Evolutionary conservation across 2,888 invertebrate genomes (phyloP).

Genomic region (Melikaiella ostensackeni): DNA sequence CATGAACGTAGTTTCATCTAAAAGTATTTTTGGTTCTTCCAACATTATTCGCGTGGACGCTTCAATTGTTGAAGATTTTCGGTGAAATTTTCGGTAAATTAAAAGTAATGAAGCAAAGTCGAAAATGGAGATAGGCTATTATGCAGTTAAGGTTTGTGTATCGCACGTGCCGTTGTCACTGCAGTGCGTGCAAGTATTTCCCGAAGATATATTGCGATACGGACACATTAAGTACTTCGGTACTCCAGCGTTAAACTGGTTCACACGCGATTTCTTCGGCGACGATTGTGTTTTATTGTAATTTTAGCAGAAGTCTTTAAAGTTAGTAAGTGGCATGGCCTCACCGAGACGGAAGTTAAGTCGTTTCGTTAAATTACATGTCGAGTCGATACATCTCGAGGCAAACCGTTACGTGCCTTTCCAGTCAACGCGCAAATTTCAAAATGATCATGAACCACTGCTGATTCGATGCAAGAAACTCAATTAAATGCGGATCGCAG

Average conservation of each 20-base stretch:
- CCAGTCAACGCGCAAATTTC: conserved; percentile 7
- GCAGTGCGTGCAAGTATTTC: not conserved
- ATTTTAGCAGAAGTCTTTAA: conserved; percentile 23
- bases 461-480: conserved; percentile 9
- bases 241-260: not conserved
- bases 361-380: conserved; percentile 33
- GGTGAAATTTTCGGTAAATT: not conserved
- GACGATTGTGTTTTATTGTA: conserved; percentile 21
- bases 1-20: too few species aligned
- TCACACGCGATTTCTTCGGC: conserved; percentile 11
- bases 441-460: not conserved
- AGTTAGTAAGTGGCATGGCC: conserved; percentile 15
- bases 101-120: not conserved
- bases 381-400: not conserved
- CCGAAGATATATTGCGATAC: not conserved
- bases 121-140: not conserved
- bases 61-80: not conserved
- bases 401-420: conserved; percentile 19
- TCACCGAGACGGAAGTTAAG: conserved; percentile 23
- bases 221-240: not conserved
- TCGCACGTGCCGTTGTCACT: not conserved
- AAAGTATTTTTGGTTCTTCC: too few species aligned
- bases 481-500: not conserved
- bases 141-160: not conserved
- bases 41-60: too few species aligned